Base-by-base conservation (phyloP, 2,113 vertebrate species). In the Desmodus rotundus region DNA sequence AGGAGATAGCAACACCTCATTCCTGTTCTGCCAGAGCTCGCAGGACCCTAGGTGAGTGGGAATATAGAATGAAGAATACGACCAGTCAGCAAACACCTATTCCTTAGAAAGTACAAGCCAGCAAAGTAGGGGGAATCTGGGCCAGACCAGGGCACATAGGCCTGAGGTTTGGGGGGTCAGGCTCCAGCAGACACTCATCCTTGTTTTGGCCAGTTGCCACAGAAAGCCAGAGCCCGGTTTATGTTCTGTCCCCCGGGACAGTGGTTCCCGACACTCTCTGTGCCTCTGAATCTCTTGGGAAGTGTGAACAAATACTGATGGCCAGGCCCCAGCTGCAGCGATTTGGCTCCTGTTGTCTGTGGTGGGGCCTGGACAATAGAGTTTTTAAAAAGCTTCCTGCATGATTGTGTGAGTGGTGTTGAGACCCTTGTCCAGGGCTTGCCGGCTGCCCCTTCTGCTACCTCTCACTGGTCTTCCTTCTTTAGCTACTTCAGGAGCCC, bases 401-500 rank as follows among this genome's bases (percentile, higher is more conserved):
- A 15, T 38, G 43, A 87, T 8, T 45, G 0, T 3, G 2, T 24
- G 68, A 33, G 43, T 22, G 14, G 11, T 7, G 33, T 2, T 16
- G 78, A 80, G 63, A 38, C 20, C 22, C 3, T 1, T 4, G 31
- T 7, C 19, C 22, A 11, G 10, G 70, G 28, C 33, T n/a, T 26
- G 41, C 61, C 24, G 10, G 74, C n/a, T 4, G 5, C 68, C 22
- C 4, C 72, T 45, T 3, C n/a, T 28, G 41, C n/a, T 19, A 0
- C 13, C 0, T 4, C 0, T 7, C 7, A 0, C 8, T 1, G 15
- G 17, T 15, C 26, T 80, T 41, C 15, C 14, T 36, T 24, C n/a
- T 20, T 33, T 5, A 74, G 85, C 31, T 61, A 5, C 78, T n/a
- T 47, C 45, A 63, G 7, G 41, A 50, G 20, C 20, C 50, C 31